Conservation (phyloP, 2,888 invertebrate species). For the Hypselothyrea guttata region DNA sequence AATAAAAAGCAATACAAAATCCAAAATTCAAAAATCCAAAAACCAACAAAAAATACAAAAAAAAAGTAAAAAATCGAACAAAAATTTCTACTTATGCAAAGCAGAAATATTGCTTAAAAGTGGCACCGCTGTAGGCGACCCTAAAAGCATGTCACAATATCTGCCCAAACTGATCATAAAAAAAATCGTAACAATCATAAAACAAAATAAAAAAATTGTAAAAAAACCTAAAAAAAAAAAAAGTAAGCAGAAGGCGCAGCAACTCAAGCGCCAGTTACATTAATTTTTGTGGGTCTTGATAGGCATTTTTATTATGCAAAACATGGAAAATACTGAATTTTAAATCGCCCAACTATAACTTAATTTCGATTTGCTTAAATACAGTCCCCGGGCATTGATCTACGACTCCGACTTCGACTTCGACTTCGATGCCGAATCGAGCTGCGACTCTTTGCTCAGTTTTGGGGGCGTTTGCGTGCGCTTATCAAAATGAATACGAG, state of each 20-base stretch:
- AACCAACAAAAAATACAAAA: constrained; percentile 19
- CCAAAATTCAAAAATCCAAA: constrained; percentile 24
- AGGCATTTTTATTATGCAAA: constrained; percentile 77
- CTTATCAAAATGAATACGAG: constrained; percentile 26
- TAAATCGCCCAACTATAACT: constrained; percentile 59
- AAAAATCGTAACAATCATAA: constrained; percentile 12
- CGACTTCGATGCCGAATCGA: constrained; percentile 1
- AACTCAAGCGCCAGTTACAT: constrained; percentile 70
- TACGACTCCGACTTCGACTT: constrained; percentile 25
- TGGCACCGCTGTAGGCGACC: constrained; percentile 58
- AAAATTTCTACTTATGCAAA: constrained; percentile 76
- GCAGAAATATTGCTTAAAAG: constrained; percentile 75
- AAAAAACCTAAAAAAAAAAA: constrained; percentile 21
- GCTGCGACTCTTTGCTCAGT: not conserved
- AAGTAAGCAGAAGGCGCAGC: constrained; percentile 45
- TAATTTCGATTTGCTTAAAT: constrained; percentile 49
- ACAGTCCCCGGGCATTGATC: constrained; percentile 62
- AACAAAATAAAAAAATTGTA: constrained; percentile 16
- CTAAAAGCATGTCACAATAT: constrained; percentile 73
- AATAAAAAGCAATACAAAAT: constrained; percentile 56
- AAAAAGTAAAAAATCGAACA: not conserved
- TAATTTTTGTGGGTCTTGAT: constrained; percentile 56
- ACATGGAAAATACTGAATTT: constrained; percentile 76
- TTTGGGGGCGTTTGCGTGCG: constrained; percentile 46
- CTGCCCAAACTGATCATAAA: constrained; percentile 43